Base-by-base conservation (phyloP, 2,888 invertebrate species). In the Eristalis arbustorum region DNA sequence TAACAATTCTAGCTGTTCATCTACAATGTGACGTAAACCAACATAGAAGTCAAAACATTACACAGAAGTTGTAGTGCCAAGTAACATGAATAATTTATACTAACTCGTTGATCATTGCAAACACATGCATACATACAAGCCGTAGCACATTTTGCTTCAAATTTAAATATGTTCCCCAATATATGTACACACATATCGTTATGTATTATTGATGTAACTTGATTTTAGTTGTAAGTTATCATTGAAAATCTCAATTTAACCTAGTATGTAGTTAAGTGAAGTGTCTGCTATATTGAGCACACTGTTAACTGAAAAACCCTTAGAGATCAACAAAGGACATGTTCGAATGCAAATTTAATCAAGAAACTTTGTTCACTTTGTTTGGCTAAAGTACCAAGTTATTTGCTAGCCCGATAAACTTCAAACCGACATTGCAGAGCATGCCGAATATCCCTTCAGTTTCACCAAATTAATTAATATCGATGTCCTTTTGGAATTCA, bases 401-500 rank as follows among this genome's bases (percentile, higher is more conserved):
- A 72, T 67, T 72, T 68, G 23, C 71, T 18, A 74, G 49, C 37
- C 57, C 28, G 63, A 80, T 67, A 76, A 62, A 79, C 71, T 67
- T 18, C 62, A 64, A 37, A 42, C 42, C 67, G 71, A 82, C 66
- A 75, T 69, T 79, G 57, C 42, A 71, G 74, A 87, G 67, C 75
- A 49, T 67, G 40, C 84, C 84, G 76, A 75, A 85, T 77, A 80
- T 81, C 87, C 83, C 83, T 75, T 87, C 72, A 76, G 83, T 40
- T 79, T 78, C 75, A 83, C 78, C 87, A 87, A 83, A 87, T 87
- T 87, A 87, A 87, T 87, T 87, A 87, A 87, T 83, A 87, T 87
- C 87, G 87, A 87, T 87, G 87, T 87, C 87, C 82, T 87, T 87
- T 87, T 87, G 87, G 83, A 83, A 83, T 82, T 82, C 87, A 83